phyloP scores from a whole-genome alignment of 2,113 vertebrate genomes.

The Parus major region DNA sequence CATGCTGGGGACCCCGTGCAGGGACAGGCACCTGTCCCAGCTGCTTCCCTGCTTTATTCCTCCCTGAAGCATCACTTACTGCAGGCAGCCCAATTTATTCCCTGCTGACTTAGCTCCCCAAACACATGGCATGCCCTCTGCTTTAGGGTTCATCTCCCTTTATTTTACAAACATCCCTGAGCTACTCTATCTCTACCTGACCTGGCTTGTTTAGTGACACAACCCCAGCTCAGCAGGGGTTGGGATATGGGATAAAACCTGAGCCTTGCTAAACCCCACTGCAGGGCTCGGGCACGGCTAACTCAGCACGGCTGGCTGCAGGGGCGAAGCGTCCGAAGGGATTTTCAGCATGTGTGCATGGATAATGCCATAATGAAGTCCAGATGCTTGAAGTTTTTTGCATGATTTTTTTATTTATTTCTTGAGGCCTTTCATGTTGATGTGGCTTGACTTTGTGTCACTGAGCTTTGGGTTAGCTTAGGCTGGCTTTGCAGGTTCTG shows the following conservation, averaged over 20 bases:
- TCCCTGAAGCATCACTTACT: not conserved
- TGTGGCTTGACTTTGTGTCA: not conserved
- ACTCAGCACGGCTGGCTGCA: not conserved
- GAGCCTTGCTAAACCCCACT: conserved; percentile 13
- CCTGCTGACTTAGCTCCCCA: not conserved
- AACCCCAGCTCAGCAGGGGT: not conserved
- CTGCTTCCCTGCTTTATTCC: not conserved
- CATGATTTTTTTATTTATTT: not conserved
- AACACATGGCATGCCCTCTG: not conserved
- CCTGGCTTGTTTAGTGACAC: not conserved
- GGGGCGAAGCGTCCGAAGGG: not conserved
- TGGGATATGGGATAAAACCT: not conserved
- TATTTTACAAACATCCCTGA: not conserved
- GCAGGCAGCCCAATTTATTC: conserved; percentile 9
- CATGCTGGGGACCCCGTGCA: not conserved
- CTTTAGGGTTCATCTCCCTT: conserved; percentile 21
- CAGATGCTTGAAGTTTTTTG: not conserved
- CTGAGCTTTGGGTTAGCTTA: not conserved
- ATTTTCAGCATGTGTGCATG: not conserved
- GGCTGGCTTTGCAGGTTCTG: not conserved
- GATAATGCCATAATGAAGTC: not conserved
- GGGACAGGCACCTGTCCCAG: not conserved
- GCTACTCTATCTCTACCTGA: not conserved
- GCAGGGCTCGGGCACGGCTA: not conserved
- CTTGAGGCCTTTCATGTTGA: not conserved